Base-by-base conservation (phyloP, 2,888 invertebrate genomes). In the Morpho deidamia region DNA sequence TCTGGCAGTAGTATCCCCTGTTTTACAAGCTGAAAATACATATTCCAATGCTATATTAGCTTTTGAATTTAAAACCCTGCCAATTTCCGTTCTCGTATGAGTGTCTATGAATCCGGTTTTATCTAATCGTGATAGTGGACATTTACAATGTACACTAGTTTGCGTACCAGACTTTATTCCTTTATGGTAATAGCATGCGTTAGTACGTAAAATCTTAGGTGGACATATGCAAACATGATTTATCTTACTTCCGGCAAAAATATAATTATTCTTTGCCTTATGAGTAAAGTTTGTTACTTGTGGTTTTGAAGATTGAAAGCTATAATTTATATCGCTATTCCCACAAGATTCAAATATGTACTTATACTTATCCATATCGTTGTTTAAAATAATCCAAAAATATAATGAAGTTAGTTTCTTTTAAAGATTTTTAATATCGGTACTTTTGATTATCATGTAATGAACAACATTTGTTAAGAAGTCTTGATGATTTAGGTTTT, bases 381-480 rank as follows among this genome's bases (percentile, higher is more conserved):
- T 40, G n/a, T 40, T 11, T 11, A 40, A 10, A 8, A 11, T 9
- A n/a, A 11, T 11, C n/a, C n/a, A n/a, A 11, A n/a, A 9, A 11
- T 11, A n/a, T 40, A 5, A 8, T 11, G 7, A 40, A n/a, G 4
- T 40, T 40, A 40, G 7, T 11, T 11, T 40, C 3, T 11, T 11
- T 11, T 40, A n/a, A 11, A 2, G 11, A 40, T 11, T 40, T 2
- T 40, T 40, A 11, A n/a, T 40, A n/a, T 40, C 10, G 33, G 42
- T 32, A 48, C n/a, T 53, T n/a, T 8, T 11, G 1, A 34, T 44
- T 9, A n/a, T 45, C 52, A n/a, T 32, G 14, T 10, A 38, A 50
- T 9, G 58, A 58, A 50, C 47, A 41, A 34, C 56, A 48, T 23
- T 10, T 59, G 1, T 11, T 37, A 33, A 53, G 9, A n/a, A 14